These are phyloP conservation scores for Scaptomyza cyrtandrae DNA, from an alignment of 2,888 invertebrate species.

Conservation along the genomic window DNA sequence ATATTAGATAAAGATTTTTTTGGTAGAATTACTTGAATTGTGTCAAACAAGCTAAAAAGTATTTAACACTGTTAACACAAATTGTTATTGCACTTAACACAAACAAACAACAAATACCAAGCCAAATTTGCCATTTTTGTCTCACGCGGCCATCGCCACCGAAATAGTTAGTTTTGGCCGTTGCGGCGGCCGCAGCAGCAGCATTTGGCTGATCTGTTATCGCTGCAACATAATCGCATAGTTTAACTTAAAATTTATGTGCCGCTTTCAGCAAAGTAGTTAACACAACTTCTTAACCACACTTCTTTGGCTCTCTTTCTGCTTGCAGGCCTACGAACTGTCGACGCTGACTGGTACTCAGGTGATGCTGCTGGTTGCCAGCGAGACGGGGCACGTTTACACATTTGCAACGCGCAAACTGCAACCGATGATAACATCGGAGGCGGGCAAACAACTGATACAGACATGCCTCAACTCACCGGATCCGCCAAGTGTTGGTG, in stretches of 20 bases:
- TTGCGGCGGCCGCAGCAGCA: too few species aligned
- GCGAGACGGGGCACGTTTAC: conserved; percentile 99
- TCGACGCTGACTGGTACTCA: conserved; percentile 99
- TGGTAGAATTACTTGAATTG: background rate
- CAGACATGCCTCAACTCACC: conserved; percentile 99
- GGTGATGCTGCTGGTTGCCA: conserved; percentile 99
- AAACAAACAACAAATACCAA: background rate
- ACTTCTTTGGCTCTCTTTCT: conserved; percentile 26
- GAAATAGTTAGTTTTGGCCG: conserved; percentile 8
- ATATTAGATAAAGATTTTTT: too few species aligned
- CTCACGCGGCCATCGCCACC: conserved; percentile 36
- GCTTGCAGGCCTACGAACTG: conserved; percentile 97
- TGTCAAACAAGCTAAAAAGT: background rate
- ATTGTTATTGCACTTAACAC: background rate
- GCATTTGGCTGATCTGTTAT: conserved; percentile 43
- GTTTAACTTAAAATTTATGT: conserved; percentile 74
- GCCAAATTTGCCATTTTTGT: background rate
- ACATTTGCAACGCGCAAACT: conserved; percentile 99
- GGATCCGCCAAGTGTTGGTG: conserved; percentile 91
- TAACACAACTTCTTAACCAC: conserved; percentile 40
- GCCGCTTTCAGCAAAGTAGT: conserved; percentile 57
- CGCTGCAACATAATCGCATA: conserved; percentile 73
- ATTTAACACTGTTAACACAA: background rate
- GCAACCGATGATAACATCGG: conserved; percentile 99
- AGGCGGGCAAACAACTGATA: conserved; percentile 98